Conservation (phyloP, 2,888 invertebrate species). For the Nemotelus nigrinus region DNA sequence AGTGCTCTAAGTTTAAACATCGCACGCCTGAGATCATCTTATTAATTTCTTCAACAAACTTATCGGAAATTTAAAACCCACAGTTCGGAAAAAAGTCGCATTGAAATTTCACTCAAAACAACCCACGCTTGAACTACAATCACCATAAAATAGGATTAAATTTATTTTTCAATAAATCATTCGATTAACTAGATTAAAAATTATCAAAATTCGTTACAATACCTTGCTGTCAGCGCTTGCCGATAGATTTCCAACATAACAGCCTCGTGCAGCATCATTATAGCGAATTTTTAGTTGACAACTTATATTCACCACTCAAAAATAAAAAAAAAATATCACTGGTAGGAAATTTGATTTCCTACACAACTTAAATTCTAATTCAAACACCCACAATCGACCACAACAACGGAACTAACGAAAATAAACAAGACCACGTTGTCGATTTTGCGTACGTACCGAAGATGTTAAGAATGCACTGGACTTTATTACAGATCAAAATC, state of each 20-base stretch:
- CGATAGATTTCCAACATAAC: constrained; percentile 66
- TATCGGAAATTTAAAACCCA: too few relatives aligned
- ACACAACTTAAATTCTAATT: not conserved
- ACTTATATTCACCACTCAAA: not conserved
- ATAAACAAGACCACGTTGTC: not conserved
- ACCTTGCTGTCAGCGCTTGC: constrained; percentile 65
- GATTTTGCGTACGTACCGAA: not conserved
- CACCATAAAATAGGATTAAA: not conserved
- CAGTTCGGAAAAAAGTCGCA: too few relatives aligned
- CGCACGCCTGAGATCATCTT: too few relatives aligned
- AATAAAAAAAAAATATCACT: not conserved
- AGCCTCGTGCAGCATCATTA: constrained; percentile 66
- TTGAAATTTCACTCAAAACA: not conserved
- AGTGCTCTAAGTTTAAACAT: too few relatives aligned
- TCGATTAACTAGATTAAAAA: not conserved
- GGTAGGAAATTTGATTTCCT: too few relatives aligned
- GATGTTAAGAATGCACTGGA: constrained; percentile 17
- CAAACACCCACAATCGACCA: constrained; percentile 22
- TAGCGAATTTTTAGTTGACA: constrained; percentile 48
- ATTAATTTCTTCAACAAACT: too few relatives aligned
- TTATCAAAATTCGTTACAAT: constrained; percentile 44
- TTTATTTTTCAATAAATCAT: not conserved
- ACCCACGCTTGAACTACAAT: not conserved
- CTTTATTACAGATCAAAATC: constrained; percentile 34
- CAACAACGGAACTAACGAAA: not conserved